phyloP scores from a whole-genome alignment of 2,797 vertebrate genomes.

The Labroides dimidiatus region DNA sequence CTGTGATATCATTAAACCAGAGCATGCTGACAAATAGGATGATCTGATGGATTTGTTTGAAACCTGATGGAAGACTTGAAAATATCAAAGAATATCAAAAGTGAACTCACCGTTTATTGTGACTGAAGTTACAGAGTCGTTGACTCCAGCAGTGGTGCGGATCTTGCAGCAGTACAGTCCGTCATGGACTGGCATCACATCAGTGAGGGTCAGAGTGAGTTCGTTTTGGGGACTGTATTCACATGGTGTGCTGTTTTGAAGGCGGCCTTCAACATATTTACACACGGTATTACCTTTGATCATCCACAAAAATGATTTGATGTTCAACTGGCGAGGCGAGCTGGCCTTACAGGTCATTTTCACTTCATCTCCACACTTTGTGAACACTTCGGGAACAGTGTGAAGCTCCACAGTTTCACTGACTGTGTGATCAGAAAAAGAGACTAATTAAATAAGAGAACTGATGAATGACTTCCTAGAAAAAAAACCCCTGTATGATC shows the following conservation, averaged over 20 bases:
- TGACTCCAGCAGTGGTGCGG: fast-evolving
- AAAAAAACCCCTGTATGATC: too few species aligned
- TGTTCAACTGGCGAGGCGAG: fast-evolving
- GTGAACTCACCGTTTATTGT: slow-evolving; percentile 53
- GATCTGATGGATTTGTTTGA: too few species aligned
- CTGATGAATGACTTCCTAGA: too few species aligned
- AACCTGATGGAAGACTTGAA: neutral
- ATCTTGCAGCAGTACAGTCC: slow-evolving; percentile 69
- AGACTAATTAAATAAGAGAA: neutral
- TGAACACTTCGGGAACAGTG: fast-evolving
- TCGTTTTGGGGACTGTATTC: neutral
- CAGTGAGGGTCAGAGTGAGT: slow-evolving; percentile 49
- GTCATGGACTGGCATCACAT: slow-evolving; percentile 25
- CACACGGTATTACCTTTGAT: neutral
- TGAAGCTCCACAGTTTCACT: slow-evolving; percentile 4
- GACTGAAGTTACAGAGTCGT: fast-evolving
- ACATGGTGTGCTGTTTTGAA: neutral
- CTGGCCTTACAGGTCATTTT: slow-evolving; percentile 46
- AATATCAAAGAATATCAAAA: neutral
- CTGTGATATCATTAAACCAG: too few species aligned
- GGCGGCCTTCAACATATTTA: fast-evolving
- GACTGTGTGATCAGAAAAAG: slow-evolving; percentile 26
- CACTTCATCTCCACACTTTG: slow-evolving; percentile 36
- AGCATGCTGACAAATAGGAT: too few species aligned
- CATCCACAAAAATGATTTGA: slow-evolving; percentile 25